phyloP scores from a whole-genome alignment of 2,113 vertebrate species.

The Scomber japonicus region DNA sequence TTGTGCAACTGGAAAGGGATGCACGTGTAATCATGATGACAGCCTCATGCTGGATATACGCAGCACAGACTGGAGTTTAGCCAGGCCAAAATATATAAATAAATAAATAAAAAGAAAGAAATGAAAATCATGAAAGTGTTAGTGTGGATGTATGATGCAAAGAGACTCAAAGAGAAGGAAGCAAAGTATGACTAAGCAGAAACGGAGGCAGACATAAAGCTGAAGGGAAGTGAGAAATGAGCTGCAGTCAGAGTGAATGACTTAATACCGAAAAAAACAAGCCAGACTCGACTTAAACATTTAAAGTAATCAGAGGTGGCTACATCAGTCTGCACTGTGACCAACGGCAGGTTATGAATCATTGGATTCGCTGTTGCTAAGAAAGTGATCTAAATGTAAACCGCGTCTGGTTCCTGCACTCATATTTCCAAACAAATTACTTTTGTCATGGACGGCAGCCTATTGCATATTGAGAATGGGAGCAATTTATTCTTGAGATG shows the following conservation, averaged over 20 bases:
- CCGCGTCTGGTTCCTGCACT: background rate
- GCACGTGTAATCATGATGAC: constrained; percentile 19
- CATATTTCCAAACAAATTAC: constrained; percentile 63
- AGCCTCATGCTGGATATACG: constrained; percentile 2
- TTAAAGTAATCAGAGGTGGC: constrained; percentile 40
- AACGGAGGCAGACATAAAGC: constrained; percentile 32
- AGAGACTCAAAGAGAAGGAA: constrained; percentile 10
- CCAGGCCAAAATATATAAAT: background rate
- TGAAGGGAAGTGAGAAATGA: constrained; percentile 46
- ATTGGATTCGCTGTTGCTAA: constrained; percentile 21
- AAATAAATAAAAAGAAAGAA: too few species aligned
- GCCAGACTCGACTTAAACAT: constrained; percentile 25
- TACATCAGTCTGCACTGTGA: constrained; percentile 29
- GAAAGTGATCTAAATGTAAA: constrained; percentile 45
- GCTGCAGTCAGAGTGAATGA: constrained; percentile 54
- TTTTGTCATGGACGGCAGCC: constrained; percentile 52
- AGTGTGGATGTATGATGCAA: constrained; percentile 30
- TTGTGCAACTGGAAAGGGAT: background rate
- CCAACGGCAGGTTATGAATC: constrained; percentile 36
- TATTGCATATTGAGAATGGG: constrained; percentile 46
- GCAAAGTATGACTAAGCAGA: constrained; percentile 53
- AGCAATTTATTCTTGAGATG: constrained; percentile 62
- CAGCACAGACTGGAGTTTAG: constrained; percentile 10
- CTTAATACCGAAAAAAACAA: constrained; percentile 49
- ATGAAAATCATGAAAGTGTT: constrained; percentile 28